Conservation (phyloP, 1,140 invertebrate genomes). For the Microplitis mediator region DNA sequence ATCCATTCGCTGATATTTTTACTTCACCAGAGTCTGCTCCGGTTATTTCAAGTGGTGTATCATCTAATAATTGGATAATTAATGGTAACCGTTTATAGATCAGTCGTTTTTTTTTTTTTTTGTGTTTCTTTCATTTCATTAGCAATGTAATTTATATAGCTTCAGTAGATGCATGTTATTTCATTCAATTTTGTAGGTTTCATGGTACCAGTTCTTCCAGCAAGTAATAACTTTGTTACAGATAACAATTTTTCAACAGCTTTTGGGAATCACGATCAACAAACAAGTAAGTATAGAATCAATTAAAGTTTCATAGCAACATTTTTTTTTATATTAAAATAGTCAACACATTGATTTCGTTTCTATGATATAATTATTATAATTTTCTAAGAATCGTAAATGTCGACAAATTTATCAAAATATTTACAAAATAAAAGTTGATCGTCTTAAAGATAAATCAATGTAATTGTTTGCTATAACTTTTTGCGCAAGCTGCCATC, state of each 20-base stretch:
- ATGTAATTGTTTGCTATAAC: slow-evolving; percentile 31
- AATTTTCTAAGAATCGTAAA: not conserved
- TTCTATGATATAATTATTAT: too few relatives aligned
- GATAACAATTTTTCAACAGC: slow-evolving; percentile 85
- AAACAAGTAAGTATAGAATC: slow-evolving; percentile 66
- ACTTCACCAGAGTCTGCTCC: slow-evolving; percentile 59
- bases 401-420: slow-evolving; percentile 12
- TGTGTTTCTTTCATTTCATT: too few relatives aligned
- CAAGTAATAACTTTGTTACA: slow-evolving; percentile 81
- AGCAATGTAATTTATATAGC: slow-evolving; percentile 3
- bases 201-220: slow-evolving; percentile 59
- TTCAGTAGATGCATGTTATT: slow-evolving; percentile 37
- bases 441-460: not conserved
- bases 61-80: slow-evolving; percentile 71
- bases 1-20: slow-evolving; percentile 91
- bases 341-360: too few relatives aligned
- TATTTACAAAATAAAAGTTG: not conserved
- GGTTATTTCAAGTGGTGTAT: slow-evolving; percentile 51
- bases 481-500: slow-evolving; percentile 71
- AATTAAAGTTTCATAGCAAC: too few relatives aligned
- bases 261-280: slow-evolving; percentile 77
- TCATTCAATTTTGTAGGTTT: slow-evolving; percentile 65
- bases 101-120: slow-evolving; percentile 36
- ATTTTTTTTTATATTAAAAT: too few relatives aligned
- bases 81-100: slow-evolving; percentile 68